Percentiles rank a stretch among this genome's conserved stretches.
phyloP scores from a whole-genome alignment of 2,888 invertebrate genomes.

The Prenolepis imparis region DNA sequence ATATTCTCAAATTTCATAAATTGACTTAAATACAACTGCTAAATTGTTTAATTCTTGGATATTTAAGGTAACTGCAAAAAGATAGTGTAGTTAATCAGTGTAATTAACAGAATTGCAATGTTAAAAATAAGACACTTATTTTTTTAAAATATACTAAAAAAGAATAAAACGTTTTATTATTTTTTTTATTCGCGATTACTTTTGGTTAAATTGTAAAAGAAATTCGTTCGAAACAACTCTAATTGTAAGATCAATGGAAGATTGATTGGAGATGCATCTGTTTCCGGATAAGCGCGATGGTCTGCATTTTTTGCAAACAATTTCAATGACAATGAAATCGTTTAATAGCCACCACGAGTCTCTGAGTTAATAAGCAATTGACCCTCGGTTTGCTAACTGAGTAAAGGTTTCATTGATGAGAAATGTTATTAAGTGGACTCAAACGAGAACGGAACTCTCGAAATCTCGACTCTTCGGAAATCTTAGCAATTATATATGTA shows the following conservation, averaged over 20 bases:
- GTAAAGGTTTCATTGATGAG: constrained; percentile 77
- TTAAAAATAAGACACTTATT: neutral
- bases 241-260: neutral
- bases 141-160: neutral
- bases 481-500: neutral
- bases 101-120: neutral
- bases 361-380: constrained; percentile 85
- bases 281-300: neutral
- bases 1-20: constrained; percentile 17
- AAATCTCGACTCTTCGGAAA: constrained; percentile 46
- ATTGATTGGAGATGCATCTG: neutral
- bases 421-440: constrained; percentile 44
- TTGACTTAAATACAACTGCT: neutral
- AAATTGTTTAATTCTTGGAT: neutral
- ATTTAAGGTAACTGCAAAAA: neutral
- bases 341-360: constrained; percentile 75
- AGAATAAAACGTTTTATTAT: neutral
- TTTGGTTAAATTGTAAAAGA: neutral
- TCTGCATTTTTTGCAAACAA: constrained; percentile 53
- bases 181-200: neutral
- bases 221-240: neutral
- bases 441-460: neutral
- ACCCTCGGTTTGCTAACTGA: constrained; percentile 80
- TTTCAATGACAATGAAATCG: constrained; percentile 76
- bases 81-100: neutral